phyloP scores from a whole-genome alignment of 1,140 invertebrate species.

The Lepidurus arcticus region DNA sequence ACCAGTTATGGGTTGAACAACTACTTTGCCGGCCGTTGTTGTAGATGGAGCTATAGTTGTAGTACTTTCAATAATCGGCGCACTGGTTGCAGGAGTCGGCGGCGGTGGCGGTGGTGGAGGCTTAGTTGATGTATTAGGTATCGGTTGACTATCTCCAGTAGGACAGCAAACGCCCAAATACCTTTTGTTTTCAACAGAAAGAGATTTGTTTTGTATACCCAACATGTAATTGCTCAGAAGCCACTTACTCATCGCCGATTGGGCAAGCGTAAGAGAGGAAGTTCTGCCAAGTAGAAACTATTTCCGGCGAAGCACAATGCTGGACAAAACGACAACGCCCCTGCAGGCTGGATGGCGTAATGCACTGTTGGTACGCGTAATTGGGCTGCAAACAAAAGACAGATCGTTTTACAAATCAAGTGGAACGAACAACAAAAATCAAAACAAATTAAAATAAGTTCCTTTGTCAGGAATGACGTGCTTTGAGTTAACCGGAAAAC shows the following conservation, averaged over 20 bases:
- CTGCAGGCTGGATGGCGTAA: slow-evolving; percentile 26
- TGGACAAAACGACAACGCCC: slow-evolving; percentile 34
- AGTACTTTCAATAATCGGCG: background rate
- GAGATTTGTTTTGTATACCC: background rate
- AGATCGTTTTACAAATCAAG: background rate
- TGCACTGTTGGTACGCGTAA: slow-evolving; percentile 31
- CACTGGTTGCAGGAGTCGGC: slow-evolving; percentile 23
- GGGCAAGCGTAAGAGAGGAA: slow-evolving; percentile 34
- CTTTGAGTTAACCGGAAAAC: too few relatives aligned
- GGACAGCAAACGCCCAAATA: slow-evolving; percentile 35
- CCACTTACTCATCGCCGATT: slow-evolving; percentile 34
- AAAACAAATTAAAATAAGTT: too few relatives aligned
- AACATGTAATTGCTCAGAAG: background rate
- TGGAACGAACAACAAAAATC: too few relatives aligned
- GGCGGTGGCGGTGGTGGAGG: background rate
- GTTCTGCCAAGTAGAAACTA: slow-evolving; percentile 26
- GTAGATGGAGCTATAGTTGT: slow-evolving; percentile 15
- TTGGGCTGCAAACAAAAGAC: slow-evolving; percentile 31
- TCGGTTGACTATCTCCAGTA: slow-evolving; percentile 11
- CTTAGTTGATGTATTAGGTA: background rate
- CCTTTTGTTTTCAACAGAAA: slow-evolving; percentile 20
- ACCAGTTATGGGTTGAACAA: background rate
- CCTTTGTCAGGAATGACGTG: too few relatives aligned
- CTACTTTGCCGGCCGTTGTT: background rate
- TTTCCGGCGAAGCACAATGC: slow-evolving; percentile 31